Evolutionary conservation across 2,797 vertebrate genomes (phyloP).

Genomic region (Anabas testudineus): DNA sequence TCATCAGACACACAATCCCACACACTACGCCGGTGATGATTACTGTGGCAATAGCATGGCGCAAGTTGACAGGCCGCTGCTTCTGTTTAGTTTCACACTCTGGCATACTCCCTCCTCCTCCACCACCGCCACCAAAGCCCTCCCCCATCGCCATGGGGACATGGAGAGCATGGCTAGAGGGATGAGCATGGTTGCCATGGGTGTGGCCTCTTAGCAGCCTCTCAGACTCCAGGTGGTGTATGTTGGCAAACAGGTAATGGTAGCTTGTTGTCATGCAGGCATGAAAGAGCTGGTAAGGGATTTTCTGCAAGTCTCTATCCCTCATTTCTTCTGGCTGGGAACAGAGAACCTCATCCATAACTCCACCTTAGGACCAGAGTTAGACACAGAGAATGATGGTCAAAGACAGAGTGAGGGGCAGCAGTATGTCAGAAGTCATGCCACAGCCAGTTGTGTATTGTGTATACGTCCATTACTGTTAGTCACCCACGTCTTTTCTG

Average conservation of each 20-base stretch:
- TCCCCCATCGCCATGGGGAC: slow-evolving; percentile 75
- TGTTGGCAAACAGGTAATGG: slow-evolving; percentile 81
- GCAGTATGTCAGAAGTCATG: too few relatives aligned
- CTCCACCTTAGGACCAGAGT: slow-evolving; percentile 85
- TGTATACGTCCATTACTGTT: too few relatives aligned
- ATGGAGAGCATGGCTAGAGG: slow-evolving; percentile 74
- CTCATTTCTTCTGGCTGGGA: slow-evolving; percentile 88
- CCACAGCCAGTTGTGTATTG: too few relatives aligned
- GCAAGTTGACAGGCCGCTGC: slow-evolving; percentile 87
- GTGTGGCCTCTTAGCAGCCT: slow-evolving; percentile 70
- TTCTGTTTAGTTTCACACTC: slow-evolving; percentile 90
- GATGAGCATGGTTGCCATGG: slow-evolving; percentile 80
- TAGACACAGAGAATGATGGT: not conserved
- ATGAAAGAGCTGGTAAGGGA: slow-evolving; percentile 94
- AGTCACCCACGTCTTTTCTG: too few relatives aligned
- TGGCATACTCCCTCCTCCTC: slow-evolving; percentile 57
- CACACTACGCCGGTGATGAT: slow-evolving; percentile 95
- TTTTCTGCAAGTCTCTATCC: slow-evolving; percentile 89
- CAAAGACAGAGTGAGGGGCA: slow-evolving; percentile 10
- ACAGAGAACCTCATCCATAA: slow-evolving; percentile 89
- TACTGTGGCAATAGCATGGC: slow-evolving; percentile 94
- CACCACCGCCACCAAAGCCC: slow-evolving; percentile 66
- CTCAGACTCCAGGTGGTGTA: slow-evolving; percentile 83
- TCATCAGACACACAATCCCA: slow-evolving; percentile 96
- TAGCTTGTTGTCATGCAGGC: slow-evolving; percentile 87